Percentiles rank a stretch among this genome's conserved stretches.
Evolutionary conservation across 2,113 vertebrate species (phyloP).

Genomic region (Nerophis lumbriciformis): DNA sequence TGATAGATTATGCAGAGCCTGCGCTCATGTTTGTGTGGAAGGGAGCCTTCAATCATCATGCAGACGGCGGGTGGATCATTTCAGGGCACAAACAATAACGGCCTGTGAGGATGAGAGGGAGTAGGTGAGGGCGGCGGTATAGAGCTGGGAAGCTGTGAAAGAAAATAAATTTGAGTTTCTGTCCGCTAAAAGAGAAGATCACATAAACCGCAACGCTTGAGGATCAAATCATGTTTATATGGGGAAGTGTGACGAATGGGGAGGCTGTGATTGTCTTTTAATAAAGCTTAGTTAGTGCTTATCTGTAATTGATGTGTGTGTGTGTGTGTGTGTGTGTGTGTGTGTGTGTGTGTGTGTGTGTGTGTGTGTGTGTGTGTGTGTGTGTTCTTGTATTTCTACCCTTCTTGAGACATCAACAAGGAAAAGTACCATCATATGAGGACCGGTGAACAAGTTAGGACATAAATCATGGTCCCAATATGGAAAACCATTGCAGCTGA

Average conservation of each 20-base stretch:
- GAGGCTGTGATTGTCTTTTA: slow-evolving; percentile 26
- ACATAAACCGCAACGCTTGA: slow-evolving; percentile 47
- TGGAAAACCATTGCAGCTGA: too few relatives aligned
- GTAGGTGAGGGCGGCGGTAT: not conserved
- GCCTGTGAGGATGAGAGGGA: not conserved
- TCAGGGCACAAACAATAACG: slow-evolving; percentile 31
- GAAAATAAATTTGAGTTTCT: slow-evolving; percentile 15
- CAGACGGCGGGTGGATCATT: slow-evolving; percentile 10
- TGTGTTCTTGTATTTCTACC: too few relatives aligned
- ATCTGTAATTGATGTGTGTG: slow-evolving; percentile 22
- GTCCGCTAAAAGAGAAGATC: not conserved
- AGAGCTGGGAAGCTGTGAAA: not conserved
- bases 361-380: too few relatives aligned
- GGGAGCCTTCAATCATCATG: slow-evolving; percentile 28
- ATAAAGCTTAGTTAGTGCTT: slow-evolving; percentile 42
- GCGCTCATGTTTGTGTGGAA: slow-evolving; percentile 2
- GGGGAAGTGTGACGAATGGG: slow-evolving; percentile 2
- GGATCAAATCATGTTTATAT: slow-evolving; percentile 50
- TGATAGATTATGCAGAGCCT: slow-evolving; percentile 30
- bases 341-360: too few relatives aligned
- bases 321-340: too few relatives aligned
- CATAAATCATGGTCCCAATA: too few relatives aligned
- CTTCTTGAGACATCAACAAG: too few relatives aligned
- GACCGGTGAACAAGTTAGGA: too few relatives aligned
- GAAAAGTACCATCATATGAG: too few relatives aligned